Evolutionary conservation across 1,140 invertebrate species (phyloP), one percentile per base, ranked within the genome.

Genomic region (Eueides isabella): DNA sequence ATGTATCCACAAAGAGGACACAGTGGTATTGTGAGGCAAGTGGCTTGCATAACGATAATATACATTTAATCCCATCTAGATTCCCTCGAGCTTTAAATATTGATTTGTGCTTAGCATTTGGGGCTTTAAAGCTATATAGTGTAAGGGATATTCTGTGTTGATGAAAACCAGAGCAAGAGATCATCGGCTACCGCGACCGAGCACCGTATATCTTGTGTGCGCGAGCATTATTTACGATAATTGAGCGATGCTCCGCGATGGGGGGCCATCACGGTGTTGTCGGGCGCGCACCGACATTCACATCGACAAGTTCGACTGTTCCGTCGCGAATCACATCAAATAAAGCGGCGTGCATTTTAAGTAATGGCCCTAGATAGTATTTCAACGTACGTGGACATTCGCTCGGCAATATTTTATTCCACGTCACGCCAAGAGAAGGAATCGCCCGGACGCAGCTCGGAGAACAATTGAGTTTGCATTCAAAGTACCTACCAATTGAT

Each of bases 171-270:
- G 80, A 80, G 77, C 77, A 77, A 86, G 82, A 79, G 87, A 83
- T 87, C 87, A 83, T 86, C 80, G 88, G 87, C 89, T 92, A 91
- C 91, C 78, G 91, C 85, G 76, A 64, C 82, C 79, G 80, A 87
- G 85, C 83, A 81, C 83, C 86, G 89, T 92, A 91, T 92, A 92
- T 92, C 91, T 92, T 91, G 81, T 89, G 91, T 91, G 89, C 77
- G 88, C 87, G 89, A 92, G 91, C 90, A 92, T 92, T 92, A 92
- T 92, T 92, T 92, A 92, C 91, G 90, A 92, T 92, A 92, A 92
- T 92, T 92, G 91, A 92, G 91, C 91, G 91, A 92, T 92, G 89
- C 87, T 85, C 88, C 89, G 80, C 91, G 86, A 92, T 92, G 90
- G 91, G 91, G 90, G 91, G 90, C 86, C 91, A 90, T 92, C 89